Percentiles rank a stretch among this genome's conserved stretches.
phyloP scores from a whole-genome alignment of 2,113 vertebrate genomes.

The Corynorhinus townsendii region DNA sequence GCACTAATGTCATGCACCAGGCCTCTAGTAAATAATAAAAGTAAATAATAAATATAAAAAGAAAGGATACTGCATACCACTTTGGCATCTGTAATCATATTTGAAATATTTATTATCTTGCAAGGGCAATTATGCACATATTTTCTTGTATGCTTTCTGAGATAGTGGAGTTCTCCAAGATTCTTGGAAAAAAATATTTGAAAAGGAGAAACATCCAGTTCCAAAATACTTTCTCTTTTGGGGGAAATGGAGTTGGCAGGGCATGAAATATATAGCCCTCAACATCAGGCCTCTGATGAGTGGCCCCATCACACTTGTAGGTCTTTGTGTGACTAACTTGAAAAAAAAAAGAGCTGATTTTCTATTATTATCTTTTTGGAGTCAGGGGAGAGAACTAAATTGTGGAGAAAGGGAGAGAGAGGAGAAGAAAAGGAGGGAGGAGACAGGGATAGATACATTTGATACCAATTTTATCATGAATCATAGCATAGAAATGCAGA shows the following conservation, averaged over 20 bases:
- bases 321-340: not conserved
- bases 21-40: too few relatives aligned
- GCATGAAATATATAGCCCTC: not conserved
- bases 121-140: slow-evolving; percentile 5
- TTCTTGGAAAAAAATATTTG: slow-evolving; percentile 51
- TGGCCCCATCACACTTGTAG: not conserved
- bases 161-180: not conserved
- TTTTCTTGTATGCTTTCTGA: slow-evolving; percentile 41
- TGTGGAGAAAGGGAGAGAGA: not conserved
- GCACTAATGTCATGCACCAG: too few relatives aligned
- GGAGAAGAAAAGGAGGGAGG: not conserved
- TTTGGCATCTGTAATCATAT: slow-evolving; percentile 5
- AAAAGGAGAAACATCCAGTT: slow-evolving; percentile 22
- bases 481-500: not conserved
- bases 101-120: slow-evolving; percentile 23
- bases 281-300: not conserved
- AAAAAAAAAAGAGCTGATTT: not conserved
- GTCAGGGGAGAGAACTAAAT: not conserved
- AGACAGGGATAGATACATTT: not conserved
- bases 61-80: not conserved
- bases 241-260: not conserved
- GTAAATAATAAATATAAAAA: not conserved
- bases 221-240: slow-evolving; percentile 9
- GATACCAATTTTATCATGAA: not conserved
- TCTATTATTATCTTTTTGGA: not conserved